Evolutionary conservation across 2,113 vertebrate species (phyloP).

Genomic region (Leucosticte australis): DNA sequence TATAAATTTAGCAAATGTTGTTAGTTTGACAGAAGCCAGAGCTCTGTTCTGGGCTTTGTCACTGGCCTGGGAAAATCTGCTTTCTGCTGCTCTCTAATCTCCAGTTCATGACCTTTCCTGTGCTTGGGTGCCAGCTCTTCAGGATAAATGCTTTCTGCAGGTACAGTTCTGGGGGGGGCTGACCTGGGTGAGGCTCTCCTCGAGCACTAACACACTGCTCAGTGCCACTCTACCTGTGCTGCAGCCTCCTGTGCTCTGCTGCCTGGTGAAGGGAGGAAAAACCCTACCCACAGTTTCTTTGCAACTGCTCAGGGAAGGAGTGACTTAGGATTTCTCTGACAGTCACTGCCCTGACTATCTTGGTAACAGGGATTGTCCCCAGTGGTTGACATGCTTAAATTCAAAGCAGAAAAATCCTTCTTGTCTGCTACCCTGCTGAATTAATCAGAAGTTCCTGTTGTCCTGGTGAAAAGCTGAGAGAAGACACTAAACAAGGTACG

Average conservation of each 20-base stretch:
- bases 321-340: neutral
- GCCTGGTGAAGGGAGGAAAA: neutral
- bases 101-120: neutral
- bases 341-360: neutral
- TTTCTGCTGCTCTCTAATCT: neutral
- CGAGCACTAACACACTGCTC: neutral
- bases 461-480: neutral
- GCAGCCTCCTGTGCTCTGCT: neutral
- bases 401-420: neutral
- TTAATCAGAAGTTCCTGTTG: neutral
- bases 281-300: neutral
- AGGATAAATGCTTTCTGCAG: neutral
- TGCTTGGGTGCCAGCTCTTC: neutral
- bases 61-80: neutral
- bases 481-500: neutral
- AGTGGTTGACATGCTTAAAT: neutral
- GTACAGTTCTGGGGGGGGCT: neutral
- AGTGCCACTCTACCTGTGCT: fast-evolving
- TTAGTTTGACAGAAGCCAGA: neutral
- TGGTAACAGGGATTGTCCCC: neutral
- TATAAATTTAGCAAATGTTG: neutral
- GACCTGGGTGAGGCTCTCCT: too few relatives aligned
- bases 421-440: neutral
- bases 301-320: neutral
- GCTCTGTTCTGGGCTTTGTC: neutral